These are phyloP conservation scores for Lagorchestes hirsutus DNA, from an alignment of 2,797 vertebrate species.

Conservation along the genomic window DNA sequence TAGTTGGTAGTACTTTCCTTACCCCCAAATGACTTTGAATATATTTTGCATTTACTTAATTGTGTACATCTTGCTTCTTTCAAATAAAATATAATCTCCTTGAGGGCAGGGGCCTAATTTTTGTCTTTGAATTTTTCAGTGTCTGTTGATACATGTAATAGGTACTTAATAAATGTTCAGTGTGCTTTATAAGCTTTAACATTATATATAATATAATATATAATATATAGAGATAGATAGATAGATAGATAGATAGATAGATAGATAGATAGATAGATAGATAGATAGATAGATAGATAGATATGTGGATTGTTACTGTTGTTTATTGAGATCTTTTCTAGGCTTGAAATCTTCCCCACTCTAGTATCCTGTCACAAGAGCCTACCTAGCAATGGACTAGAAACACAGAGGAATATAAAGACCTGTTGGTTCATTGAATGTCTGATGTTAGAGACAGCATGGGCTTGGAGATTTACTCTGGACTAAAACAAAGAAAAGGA, in stretches of 20 bases:
- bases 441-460: conserved; percentile 21
- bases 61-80: background rate
- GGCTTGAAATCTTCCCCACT: conserved; percentile 12
- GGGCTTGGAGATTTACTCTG: conserved; percentile 20
- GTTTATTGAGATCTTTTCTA: background rate
- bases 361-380: background rate
- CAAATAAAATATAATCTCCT: background rate
- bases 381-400: conserved; percentile 8
- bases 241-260: too few species aligned
- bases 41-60: background rate
- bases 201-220: background rate
- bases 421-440: conserved; percentile 24
- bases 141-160: background rate
- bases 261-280: too few species aligned
- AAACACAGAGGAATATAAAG: background rate
- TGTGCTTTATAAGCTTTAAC: background rate
- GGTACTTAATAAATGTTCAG: background rate
- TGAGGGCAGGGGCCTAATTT: background rate
- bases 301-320: background rate
- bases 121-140: background rate
- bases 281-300: too few species aligned
- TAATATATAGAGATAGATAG: too few species aligned
- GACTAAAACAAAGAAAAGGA: conserved; percentile 14
- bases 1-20: background rate
- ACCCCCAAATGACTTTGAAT: background rate